Base-by-base conservation (phyloP, 2,888 invertebrate genomes). In the Drosophila kokeensis region DNA sequence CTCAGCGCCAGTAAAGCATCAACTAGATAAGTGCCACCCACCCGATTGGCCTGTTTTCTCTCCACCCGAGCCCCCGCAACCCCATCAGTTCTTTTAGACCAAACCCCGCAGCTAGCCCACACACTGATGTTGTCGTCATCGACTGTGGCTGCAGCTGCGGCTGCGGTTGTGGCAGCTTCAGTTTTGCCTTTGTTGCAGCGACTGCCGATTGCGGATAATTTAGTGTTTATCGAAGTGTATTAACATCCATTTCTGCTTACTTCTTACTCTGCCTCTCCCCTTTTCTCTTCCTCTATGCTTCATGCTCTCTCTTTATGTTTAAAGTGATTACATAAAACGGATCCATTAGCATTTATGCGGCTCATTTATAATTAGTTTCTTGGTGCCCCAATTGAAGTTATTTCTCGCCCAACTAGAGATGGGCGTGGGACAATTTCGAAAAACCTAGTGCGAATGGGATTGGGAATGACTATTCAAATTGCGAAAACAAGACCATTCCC, bases 151-250 rank as follows among this genome's bases (percentile, higher is more conserved):
- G 64, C 38, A 27, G 18, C 34, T 55, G 45, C 63, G 30, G 27
- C 62, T 30, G 49, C 50, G 58, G 48, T 45, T 50, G 36, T 52
- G 57, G 24, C 63, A 63, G 55, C 63, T 60, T 57, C 68, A 60
- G 63, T 66, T 67, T 76, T 57, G 50, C 54, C 59, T 64, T 76
- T 76, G 65, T 64, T 67, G 68, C 70, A 70, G 21, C 32, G 29
- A 24, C 62, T 48, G 53, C 48, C 59, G 49, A 70, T 48, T 60
- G 64, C 38, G 45, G 70, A 79, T 81, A 81, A 87, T 87, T 83
- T 76, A 74, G 70, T 79, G 66, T 73, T 87, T 87, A 83, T 79
- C 79, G 81, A 87, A 81, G 69, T 75, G 57, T 63, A 80, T 82
- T 81, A 66, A 70, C 74, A 70, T 70, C 70, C 55, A 72, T 52